Base-by-base conservation (phyloP, 2,888 invertebrate species). In the Cenopis cana region DNA sequence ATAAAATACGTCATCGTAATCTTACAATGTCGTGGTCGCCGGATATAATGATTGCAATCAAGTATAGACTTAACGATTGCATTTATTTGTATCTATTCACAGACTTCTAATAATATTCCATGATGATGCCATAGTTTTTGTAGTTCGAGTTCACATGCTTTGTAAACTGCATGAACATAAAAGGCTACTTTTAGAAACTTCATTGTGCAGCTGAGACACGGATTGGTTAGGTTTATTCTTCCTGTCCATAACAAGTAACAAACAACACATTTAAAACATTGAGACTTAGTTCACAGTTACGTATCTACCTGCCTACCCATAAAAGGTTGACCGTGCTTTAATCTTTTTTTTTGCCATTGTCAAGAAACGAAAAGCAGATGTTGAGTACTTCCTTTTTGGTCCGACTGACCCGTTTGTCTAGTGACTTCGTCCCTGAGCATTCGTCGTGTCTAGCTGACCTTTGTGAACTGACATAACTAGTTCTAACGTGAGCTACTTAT, bases 371-470 rank as follows among this genome's bases (percentile, higher is more conserved):
- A 64, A 57, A 38, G 29, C 57, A 69, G 54, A 50, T 70, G 29
- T 46, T 41, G 20, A 59, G 17, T 59, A 46, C 33, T 57, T 64
- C 64, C 59, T 66, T 60, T 60, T 50, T 14, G 54, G 24, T 60
- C 14, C n/a, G 18, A 18, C 55, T 67, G 66, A 20, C 67, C 71
- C 29, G 55, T 67, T 67, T 71, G 66, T 71, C 71, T 67, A 50
- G 67, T 50, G 50, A 49, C 52, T 46, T 17, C 24, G 55, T n/a
- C 60, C 70, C 38, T 67, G 66, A 61, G 54, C 49, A 61, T 66
- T 61, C 55, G 71, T 71, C 67, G 36, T 46, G 38, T n/a, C 71
- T 71, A 56, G 29, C 38, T 67, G 71, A 67, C 67, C 71, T 71
- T 50, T 41, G n/a, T 71, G 38, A 66, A 70, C 65, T 70, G 46